phyloP scores from a whole-genome alignment of 2,888 invertebrate genomes.

The Macropis europaea region DNA sequence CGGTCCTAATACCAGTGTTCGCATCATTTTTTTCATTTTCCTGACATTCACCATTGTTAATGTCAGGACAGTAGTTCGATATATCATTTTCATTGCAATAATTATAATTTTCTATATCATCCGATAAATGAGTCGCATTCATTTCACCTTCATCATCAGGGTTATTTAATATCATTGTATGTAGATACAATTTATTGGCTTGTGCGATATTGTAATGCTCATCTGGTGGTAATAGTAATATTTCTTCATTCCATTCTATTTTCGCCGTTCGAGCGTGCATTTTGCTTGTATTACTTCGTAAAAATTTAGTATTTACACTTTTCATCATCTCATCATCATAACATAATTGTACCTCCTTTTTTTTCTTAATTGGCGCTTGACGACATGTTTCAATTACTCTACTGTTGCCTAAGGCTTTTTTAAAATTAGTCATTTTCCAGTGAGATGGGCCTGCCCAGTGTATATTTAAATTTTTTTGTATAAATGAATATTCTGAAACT shows the following conservation, averaged over 20 bases:
- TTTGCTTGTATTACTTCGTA: conserved; percentile 28
- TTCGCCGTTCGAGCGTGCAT: conserved; percentile 58
- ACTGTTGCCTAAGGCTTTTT: conserved; percentile 69
- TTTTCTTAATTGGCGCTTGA: conserved; percentile 51
- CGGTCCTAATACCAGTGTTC: conserved; percentile 70
- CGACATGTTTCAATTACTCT: conserved; percentile 43
- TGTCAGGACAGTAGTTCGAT: conserved; percentile 81
- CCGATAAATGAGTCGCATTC: conserved; percentile 31
- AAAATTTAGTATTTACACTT: conserved; percentile 36
- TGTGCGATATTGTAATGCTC: conserved; percentile 51
- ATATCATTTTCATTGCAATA: conserved; percentile 82
- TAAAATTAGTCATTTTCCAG: conserved; percentile 87
- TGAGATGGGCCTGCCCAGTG: conserved; percentile 91
- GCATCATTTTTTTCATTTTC: conserved; percentile 53
- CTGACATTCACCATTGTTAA: conserved; percentile 63
- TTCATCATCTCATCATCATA: conserved; percentile 36
- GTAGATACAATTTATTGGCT: conserved; percentile 51
- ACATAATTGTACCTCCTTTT: conserved; percentile 53
- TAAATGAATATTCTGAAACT: conserved; percentile 69
- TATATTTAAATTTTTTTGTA: conserved; percentile 59
- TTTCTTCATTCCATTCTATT: conserved; percentile 64
- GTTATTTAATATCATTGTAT: conserved; percentile 14
- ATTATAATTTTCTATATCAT: conserved; percentile 80
- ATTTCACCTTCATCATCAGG: not conserved
- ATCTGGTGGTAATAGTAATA: conserved; percentile 61